These are phyloP conservation scores for Eilema caniola DNA, from an alignment of 2,888 invertebrate genomes.

Conservation along the genomic window DNA sequence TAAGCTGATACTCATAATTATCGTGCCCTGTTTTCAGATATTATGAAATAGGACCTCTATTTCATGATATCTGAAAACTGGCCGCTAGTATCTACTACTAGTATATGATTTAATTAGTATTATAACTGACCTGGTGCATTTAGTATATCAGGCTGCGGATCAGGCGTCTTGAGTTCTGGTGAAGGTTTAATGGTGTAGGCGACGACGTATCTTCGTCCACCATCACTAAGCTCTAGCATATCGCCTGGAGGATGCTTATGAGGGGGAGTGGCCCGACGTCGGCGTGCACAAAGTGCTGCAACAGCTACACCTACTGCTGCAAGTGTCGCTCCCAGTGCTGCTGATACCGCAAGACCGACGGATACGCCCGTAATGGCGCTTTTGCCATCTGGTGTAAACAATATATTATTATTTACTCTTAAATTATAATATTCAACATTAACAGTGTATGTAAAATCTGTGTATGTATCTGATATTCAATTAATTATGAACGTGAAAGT, in stretches of 20 bases:
- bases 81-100: neutral
- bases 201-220: slow-evolving; percentile 94
- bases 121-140: slow-evolving; percentile 89
- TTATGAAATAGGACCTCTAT: no score
- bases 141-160: slow-evolving; percentile 92
- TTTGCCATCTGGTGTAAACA: slow-evolving; percentile 88
- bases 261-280: slow-evolving; percentile 71
- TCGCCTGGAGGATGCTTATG: slow-evolving; percentile 82
- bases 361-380: slow-evolving; percentile 90
- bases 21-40: no score
- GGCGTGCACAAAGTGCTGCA: slow-evolving; percentile 71
- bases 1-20: neutral
- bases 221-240: slow-evolving; percentile 90
- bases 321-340: slow-evolving; percentile 69
- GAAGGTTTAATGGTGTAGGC: slow-evolving; percentile 94
- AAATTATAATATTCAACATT: no score
- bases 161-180: slow-evolving; percentile 85
- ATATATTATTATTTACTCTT: neutral
- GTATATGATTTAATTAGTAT: neutral
- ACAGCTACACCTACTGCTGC: slow-evolving; percentile 73
- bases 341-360: slow-evolving; percentile 87
- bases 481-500: no score
- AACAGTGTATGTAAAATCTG: no score
- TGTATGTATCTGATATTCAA: no score
- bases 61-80: neutral